Evolutionary conservation across 2,888 invertebrate genomes (phyloP), one percentile per base, ranked within the genome.

Genomic region (Panopea generosa): DNA sequence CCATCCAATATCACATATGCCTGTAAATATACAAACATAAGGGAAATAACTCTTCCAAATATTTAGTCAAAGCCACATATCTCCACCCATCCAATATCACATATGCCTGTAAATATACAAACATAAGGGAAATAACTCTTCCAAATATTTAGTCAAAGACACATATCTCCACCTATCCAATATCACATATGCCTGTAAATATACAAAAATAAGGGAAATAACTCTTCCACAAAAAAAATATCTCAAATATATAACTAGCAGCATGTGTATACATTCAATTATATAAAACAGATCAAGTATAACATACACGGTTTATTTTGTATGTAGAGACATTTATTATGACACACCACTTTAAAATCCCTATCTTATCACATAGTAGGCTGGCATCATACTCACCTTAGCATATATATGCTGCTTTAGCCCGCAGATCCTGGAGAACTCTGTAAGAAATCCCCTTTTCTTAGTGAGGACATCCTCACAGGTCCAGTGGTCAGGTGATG

Each of bases 111-210:
- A 82, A 81, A 20, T 9, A 18, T 50, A 20, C 27, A n/a, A n/a
- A 33, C 11, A 33, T 11, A 33, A 33, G 33, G 33, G 33, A 33
- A 11, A 33, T 33, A 33, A 33, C 33, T 33, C 33, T 7, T 83
- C 72, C 66, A 89, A 89, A 72, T 88, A 76, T 74, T 91, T 91
- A n/a, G 79, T 82, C 7, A 91, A 82, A 6, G 87, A 84, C 14
- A 90, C 80, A 73, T 90, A 90, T 61, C 89, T 79, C 91, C 91
- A 91, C 6, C 79, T 83, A 57, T 88, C 90, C 69, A 85, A 69
- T 38, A 84, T 53, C 9, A 88, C 84, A 82, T 87, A 90, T 0
- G 86, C 83, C 90, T 90, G 77, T 7, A 82, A 81, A 20, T 9
- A 18, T 50, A 20, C 27, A n/a, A n/a, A n/a, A 7, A 33, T 11